Percentiles rank a stretch among this genome's conserved stretches.
These are phyloP conservation scores for Parnassius orleans DNA, from an alignment of 2,888 invertebrate species.

Conservation along the genomic window DNA sequence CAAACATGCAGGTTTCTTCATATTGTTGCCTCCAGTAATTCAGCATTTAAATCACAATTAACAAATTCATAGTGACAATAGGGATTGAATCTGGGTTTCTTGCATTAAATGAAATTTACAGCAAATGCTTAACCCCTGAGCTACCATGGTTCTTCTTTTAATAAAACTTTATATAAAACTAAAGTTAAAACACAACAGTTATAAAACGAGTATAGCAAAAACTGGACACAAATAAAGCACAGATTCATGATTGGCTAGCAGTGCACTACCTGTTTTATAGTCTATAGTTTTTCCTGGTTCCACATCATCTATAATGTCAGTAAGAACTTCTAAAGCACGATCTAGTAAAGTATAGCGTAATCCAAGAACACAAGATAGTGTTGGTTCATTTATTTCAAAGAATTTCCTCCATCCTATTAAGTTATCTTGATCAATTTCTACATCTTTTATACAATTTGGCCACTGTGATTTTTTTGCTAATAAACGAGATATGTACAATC, in stretches of 20 bases:
- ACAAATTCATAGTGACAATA: too few species aligned
- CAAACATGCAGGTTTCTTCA: too few species aligned
- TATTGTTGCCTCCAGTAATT: too few species aligned
- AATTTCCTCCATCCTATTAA: conserved; percentile 49
- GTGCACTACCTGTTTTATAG: conserved; percentile 55
- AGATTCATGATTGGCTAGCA: not conserved
- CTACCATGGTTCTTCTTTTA: too few species aligned
- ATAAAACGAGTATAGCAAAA: too few species aligned
- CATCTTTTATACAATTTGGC: conserved; percentile 41
- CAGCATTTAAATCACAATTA: too few species aligned
- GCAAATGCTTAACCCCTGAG: too few species aligned
- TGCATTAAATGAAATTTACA: too few species aligned
- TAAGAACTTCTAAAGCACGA: conserved; percentile 53
- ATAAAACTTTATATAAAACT: too few species aligned
- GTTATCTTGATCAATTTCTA: conserved; percentile 40
- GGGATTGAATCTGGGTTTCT: too few species aligned
- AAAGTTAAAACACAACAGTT: too few species aligned
- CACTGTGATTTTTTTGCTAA: conserved; percentile 44
- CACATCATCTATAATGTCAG: conserved; percentile 45
- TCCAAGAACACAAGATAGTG: conserved; percentile 58
- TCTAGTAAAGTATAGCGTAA: conserved; percentile 50
- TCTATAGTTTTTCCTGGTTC: conserved; percentile 58
- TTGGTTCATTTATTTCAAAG: conserved; percentile 55
- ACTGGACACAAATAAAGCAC: too few species aligned
- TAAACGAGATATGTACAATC: conserved; percentile 75